Percentiles rank a stretch among this genome's conserved stretches.
Conservation (phyloP, 2,113 vertebrate genomes). For the Procavia capensis region DNA sequence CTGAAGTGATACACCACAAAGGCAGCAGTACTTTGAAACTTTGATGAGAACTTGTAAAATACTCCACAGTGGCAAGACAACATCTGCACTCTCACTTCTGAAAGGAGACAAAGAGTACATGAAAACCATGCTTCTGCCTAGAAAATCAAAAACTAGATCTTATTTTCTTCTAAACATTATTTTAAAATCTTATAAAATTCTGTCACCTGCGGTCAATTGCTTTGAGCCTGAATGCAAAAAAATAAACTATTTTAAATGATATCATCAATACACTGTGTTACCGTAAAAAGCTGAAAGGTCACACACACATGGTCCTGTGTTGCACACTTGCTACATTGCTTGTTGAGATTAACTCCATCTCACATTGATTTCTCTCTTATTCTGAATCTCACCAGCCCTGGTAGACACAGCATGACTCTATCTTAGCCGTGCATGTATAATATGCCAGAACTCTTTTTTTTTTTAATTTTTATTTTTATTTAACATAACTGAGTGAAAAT, state of each 20-base stretch:
- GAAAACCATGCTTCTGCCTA: background rate
- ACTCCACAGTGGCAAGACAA: slow-evolving; percentile 31
- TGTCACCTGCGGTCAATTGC: background rate
- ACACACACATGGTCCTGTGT: background rate
- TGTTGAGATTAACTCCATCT: background rate
- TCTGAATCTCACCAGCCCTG: background rate
- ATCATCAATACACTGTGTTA: background rate
- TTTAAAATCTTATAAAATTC: slow-evolving; percentile 50
- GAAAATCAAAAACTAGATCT: slow-evolving; percentile 39
- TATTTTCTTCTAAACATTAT: slow-evolving; percentile 49
- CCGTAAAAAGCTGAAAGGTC: background rate
- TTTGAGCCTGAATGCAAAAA: slow-evolving; percentile 47
- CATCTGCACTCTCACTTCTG: background rate
- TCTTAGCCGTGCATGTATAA: background rate
- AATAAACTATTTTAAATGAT: slow-evolving; percentile 50
- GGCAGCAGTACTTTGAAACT: slow-evolving; percentile 61
- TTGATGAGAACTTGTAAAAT: slow-evolving; percentile 58
- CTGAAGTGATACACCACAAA: background rate
- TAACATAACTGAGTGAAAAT: no score
- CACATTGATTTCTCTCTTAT: background rate
- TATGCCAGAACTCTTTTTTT: background rate
- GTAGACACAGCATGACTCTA: background rate
- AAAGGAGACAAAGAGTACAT: background rate
- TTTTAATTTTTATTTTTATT: no score
- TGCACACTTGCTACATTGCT: background rate